phyloP scores from a whole-genome alignment of 2,888 invertebrate genomes.

The Eristalis arbustorum region DNA sequence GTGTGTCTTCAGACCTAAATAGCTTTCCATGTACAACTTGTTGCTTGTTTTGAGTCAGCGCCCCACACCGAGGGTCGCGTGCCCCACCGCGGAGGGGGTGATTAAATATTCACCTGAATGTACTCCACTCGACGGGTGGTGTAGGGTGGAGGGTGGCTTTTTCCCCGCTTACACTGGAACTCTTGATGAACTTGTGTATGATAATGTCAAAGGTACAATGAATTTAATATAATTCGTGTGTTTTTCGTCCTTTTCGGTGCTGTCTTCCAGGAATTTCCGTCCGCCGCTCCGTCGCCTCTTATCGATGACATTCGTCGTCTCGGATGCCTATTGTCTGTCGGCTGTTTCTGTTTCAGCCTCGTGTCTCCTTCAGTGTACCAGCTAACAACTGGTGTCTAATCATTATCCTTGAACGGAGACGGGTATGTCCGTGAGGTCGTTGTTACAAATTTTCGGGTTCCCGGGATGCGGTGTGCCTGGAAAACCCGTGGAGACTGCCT shows the following conservation, averaged over 20 bases:
- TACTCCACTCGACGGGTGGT: neutral
- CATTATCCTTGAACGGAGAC: conserved; percentile 15
- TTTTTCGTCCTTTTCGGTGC: neutral
- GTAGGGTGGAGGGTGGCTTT: neutral
- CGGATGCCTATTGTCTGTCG: conserved; percentile 5
- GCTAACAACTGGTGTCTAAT: conserved; percentile 22
- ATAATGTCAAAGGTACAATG: conserved; percentile 61
- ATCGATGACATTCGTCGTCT: conserved; percentile 3
- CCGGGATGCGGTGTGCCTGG: conserved; percentile 11
- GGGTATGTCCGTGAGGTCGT: neutral
- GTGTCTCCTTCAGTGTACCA: neutral
- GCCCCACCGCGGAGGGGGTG: neutral
- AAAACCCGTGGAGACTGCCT: neutral
- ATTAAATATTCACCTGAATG: neutral
- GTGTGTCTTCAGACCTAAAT: neutral
- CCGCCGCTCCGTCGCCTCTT: neutral
- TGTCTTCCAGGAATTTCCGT: conserved; percentile 7
- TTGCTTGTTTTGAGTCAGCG: conserved; percentile 31
- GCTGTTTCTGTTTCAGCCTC: conserved; percentile 8
- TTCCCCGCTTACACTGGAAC: conserved; percentile 4
- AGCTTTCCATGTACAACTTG: conserved; percentile 34
- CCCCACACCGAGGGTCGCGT: neutral
- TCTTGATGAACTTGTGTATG: conserved; percentile 57
- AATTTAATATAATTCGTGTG: conserved; percentile 42
- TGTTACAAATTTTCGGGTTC: neutral